Conservation (phyloP, 1,140 invertebrate species). For the Adelges cooleyi region DNA sequence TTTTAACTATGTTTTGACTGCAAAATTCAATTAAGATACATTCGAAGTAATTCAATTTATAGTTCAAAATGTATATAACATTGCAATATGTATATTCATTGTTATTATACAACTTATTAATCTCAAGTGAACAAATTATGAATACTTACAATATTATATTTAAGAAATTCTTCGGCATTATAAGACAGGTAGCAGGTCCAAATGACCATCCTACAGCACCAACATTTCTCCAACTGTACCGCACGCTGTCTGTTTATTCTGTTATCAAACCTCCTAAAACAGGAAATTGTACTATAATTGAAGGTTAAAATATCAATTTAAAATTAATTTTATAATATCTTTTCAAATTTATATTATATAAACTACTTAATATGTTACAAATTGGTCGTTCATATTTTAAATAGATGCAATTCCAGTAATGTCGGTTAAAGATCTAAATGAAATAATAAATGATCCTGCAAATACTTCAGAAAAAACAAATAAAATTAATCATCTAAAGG, state of each 20-base stretch:
- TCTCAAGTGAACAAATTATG: neutral
- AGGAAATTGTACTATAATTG: neutral
- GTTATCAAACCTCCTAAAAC: neutral
- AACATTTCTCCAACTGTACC: neutral
- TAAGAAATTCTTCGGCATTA: neutral
- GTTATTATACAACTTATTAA: neutral
- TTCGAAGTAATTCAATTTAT: neutral
- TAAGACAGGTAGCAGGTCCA: neutral
- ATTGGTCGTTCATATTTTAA: too few relatives aligned
- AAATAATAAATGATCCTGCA: neutral
- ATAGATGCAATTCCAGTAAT: neutral
- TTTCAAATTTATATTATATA: neutral
- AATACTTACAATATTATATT: neutral
- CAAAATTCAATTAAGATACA: neutral
- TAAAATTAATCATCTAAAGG: neutral
- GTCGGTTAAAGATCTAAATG: neutral
- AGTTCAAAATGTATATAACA: neutral
- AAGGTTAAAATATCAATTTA: neutral
- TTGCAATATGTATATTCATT: neutral
- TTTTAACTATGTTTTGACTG: neutral
- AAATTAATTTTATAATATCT: too few relatives aligned
- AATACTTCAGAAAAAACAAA: neutral
- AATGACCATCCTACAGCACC: neutral
- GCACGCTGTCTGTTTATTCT: neutral
- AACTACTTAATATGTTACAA: too few relatives aligned